Percentiles rank a stretch among this genome's conserved stretches.
These are phyloP conservation scores for Zootoca vivipara DNA, from an alignment of 2,113 vertebrate genomes.

Conservation along the genomic window DNA sequence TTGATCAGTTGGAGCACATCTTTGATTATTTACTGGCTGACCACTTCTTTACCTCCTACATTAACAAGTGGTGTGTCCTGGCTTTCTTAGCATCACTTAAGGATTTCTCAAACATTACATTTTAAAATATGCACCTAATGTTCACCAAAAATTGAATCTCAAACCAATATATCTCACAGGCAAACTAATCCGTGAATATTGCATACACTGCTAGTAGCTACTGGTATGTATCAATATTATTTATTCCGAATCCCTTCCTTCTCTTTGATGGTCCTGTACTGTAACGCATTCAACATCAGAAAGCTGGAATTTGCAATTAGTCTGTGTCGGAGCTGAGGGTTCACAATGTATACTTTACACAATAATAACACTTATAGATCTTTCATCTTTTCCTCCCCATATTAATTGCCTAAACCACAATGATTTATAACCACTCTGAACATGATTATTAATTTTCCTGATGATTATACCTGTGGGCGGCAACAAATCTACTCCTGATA, in stretches of 20 bases:
- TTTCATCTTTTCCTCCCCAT: conserved; percentile 83
- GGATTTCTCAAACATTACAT: background rate
- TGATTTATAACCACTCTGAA: conserved; percentile 93
- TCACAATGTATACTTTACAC: conserved; percentile 83
- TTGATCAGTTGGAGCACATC: background rate
- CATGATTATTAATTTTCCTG: conserved; percentile 97
- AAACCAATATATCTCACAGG: background rate
- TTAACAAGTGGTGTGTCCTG: background rate
- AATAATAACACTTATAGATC: conserved; percentile 90
- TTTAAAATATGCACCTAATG: background rate
- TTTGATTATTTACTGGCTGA: background rate
- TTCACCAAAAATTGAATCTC: background rate
- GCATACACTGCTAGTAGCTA: conserved; percentile 55
- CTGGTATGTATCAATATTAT: conserved; percentile 53
- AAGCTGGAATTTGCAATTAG: conserved; percentile 68
- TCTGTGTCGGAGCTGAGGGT: conserved; percentile 77
- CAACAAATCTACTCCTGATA: conserved; percentile 84
- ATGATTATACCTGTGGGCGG: conserved; percentile 95
- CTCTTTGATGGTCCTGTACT: conserved; percentile 64
- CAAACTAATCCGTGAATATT: conserved; percentile 1
- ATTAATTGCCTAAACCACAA: conserved; percentile 95
- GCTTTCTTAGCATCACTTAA: background rate
- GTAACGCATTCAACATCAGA: conserved; percentile 68
- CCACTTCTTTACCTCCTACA: background rate
- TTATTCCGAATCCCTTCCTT: conserved; percentile 65